Percentiles rank a stretch among this genome's conserved stretches.
Evolutionary conservation across 2,888 invertebrate genomes (phyloP).

Genomic region (Beris morrisii): DNA sequence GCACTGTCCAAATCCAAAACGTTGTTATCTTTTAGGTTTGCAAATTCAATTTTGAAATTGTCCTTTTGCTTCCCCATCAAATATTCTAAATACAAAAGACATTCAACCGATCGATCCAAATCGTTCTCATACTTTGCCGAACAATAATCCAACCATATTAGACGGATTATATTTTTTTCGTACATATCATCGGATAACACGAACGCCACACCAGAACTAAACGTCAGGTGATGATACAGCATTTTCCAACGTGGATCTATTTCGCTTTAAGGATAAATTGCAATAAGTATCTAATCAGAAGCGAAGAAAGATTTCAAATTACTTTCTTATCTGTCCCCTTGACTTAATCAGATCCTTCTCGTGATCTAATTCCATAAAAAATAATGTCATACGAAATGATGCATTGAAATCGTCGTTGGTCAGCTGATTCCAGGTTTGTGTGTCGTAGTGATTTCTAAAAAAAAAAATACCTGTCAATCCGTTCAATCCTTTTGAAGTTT

Average conservation of each 20-base stretch:
- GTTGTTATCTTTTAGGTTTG: constrained; percentile 61
- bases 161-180: constrained; percentile 58
- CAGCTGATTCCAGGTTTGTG: constrained; percentile 45
- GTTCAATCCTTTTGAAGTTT: constrained; percentile 2
- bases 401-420: constrained; percentile 44
- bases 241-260: constrained; percentile 41
- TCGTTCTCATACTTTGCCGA: constrained; percentile 59
- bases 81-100: constrained; percentile 44
- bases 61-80: constrained; percentile 43
- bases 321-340: constrained; percentile 38
- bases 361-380: constrained; percentile 46
- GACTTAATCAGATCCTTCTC: constrained; percentile 39
- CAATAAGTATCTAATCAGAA: neutral
- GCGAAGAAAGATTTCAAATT: constrained; percentile 14
- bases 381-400: constrained; percentile 44
- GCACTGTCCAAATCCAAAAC: constrained; percentile 57
- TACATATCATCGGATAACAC: constrained; percentile 52
- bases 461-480: neutral
- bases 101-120: constrained; percentile 58
- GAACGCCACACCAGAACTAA: constrained; percentile 42
- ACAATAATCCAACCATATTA: constrained; percentile 62
- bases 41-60: constrained; percentile 54
- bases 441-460: constrained; percentile 44
- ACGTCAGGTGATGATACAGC: constrained; percentile 41
- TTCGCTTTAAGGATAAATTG: constrained; percentile 37